Percentiles rank a stretch among this genome's conserved stretches.
Conservation (phyloP, 2,888 invertebrate genomes). For the Drosophila atripex region DNA sequence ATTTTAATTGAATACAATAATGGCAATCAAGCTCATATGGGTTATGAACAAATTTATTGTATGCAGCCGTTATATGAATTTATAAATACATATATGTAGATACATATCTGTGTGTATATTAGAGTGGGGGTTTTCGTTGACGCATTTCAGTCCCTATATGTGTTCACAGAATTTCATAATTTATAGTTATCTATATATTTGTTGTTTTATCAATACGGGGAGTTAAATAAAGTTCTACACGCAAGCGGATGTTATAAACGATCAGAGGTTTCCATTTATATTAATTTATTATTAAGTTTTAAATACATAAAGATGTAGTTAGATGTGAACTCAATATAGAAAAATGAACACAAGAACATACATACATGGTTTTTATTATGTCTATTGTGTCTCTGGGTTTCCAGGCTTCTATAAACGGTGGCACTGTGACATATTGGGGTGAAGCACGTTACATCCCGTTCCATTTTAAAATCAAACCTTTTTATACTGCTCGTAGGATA, state of each 20-base stretch:
- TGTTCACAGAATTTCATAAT: not conserved
- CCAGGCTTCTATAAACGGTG: too few relatives aligned
- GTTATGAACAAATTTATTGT: constrained; percentile 30
- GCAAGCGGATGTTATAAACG: not conserved
- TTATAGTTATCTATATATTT: not conserved
- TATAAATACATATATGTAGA: constrained; percentile 8
- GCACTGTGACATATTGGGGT: too few relatives aligned
- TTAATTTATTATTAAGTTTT: not conserved
- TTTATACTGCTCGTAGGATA: too few relatives aligned
- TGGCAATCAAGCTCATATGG: constrained; percentile 52
- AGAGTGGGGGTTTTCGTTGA: constrained; percentile 33
- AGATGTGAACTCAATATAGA: too few relatives aligned
- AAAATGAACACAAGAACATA: too few relatives aligned
- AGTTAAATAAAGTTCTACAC: not conserved
- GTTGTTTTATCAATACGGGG: not conserved
- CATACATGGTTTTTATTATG: too few relatives aligned
- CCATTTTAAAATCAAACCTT: too few relatives aligned
- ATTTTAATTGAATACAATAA: constrained; percentile 76
- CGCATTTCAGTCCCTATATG: not conserved
- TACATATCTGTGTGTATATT: constrained; percentile 14
- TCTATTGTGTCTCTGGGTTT: too few relatives aligned
- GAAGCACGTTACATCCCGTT: too few relatives aligned
- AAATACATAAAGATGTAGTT: not conserved
- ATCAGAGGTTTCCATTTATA: not conserved
- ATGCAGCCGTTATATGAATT: not conserved